Base-by-base conservation (phyloP, 2,113 vertebrate genomes). In the Pseudopodoces humilis region DNA sequence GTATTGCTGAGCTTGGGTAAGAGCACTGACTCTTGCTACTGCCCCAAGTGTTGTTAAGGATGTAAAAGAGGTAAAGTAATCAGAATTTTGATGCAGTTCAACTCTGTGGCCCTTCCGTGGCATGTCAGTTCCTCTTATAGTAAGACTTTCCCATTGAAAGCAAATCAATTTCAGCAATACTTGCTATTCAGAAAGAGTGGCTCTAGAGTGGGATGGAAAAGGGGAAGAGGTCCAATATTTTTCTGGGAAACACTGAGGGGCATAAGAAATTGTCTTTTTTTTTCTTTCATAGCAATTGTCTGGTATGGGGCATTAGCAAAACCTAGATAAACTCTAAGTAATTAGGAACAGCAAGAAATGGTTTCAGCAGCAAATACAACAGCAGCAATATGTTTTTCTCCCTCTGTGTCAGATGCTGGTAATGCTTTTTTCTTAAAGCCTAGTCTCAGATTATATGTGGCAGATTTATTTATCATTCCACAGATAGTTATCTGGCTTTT, bases 381-480 rank as follows among this genome's bases (percentile, higher is more conserved):
- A 88, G 31, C n/a, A 92, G 55, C 43, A 94, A 52, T 88, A 81
- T 68, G 41, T 22, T 78, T 93, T 92, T 86, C 33, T 90, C 52
- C n/a, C 55, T 62, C 44, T 84, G n/a, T 6, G 2, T 90, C 41
- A 81, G 52, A 83, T 60, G 37, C 33, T 88, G 33, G 31, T n/a
- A 95, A 79, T 70, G 6, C 1, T 8, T 31, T 78, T 58, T 64
- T 60, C 59, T 49, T 50, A 62, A 89, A 92, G 41, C 30, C 28
- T 53, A n/a, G 60, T 75, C 46, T 92, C 47, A 78, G 52, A 72
- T 84, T 82, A 69, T 87, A 43, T 19, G 37, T 79, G 76, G 44
- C 77, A 96, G 83, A 94, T 93, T 93, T 95, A 92, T 75, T 92
- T 90, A 75, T 72, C 81, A 83, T 91, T 92, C 84, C 74, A 82